Evolutionary conservation across 2,888 invertebrate genomes (phyloP).

Genomic region (Drosophila algonquin): DNA sequence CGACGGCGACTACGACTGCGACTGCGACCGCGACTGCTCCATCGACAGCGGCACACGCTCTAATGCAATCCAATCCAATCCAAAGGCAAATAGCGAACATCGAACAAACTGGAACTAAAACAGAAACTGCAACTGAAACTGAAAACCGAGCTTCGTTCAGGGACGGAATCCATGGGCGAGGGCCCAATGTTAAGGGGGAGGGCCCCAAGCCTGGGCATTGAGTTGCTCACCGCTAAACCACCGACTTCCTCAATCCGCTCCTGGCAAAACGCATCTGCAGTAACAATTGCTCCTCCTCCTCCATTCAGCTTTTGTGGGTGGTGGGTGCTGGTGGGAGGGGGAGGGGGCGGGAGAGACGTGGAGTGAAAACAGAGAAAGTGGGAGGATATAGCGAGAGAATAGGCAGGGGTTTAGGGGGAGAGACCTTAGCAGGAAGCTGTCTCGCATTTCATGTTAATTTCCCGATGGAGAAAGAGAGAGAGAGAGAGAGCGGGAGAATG

Average conservation of each 20-base stretch:
- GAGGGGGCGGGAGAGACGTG: background rate
- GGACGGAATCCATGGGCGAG: background rate
- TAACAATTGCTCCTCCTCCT: slow-evolving; percentile 1
- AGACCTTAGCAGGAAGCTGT: background rate
- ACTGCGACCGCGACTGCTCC: background rate
- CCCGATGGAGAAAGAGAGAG: background rate
- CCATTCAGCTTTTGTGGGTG: background rate
- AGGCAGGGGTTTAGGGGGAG: background rate
- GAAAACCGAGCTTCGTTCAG: slow-evolving; percentile 11
- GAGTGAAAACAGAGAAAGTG: background rate
- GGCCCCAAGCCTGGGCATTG: background rate
- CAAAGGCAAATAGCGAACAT: slow-evolving; percentile 60
- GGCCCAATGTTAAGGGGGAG: background rate
- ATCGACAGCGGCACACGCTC: slow-evolving; percentile 66
- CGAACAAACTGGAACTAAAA: slow-evolving; percentile 61
- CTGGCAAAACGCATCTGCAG: background rate
- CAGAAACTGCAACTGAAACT: slow-evolving; percentile 19
- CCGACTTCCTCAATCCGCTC: background rate
- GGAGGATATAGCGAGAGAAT: background rate
- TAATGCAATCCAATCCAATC: slow-evolving; percentile 69
- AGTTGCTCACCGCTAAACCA: background rate
- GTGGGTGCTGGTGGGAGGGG: background rate
- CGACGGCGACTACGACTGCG: slow-evolving; percentile 35
- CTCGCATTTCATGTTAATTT: background rate
- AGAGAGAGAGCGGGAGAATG: background rate